Percentiles rank a stretch among this genome's conserved stretches.
Conservation (phyloP, 2,797 vertebrate species). For the Gymnothorax reevesii region DNA sequence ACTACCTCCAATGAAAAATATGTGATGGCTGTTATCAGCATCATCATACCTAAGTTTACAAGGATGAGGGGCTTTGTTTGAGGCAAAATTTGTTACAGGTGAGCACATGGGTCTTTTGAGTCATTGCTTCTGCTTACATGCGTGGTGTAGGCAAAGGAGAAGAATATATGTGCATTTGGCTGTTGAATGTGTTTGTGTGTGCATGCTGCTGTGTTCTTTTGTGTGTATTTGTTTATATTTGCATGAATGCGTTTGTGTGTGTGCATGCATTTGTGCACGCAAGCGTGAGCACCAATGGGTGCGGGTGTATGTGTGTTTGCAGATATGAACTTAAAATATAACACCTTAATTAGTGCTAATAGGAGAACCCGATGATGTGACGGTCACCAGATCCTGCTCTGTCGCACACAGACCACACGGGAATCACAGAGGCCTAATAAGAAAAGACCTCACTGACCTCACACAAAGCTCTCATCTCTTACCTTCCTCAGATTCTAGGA, state of each 20-base stretch:
- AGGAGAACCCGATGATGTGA: slow-evolving; percentile 60
- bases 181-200: not conserved
- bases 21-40: slow-evolving; percentile 69
- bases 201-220: too few species aligned
- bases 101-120: slow-evolving; percentile 68
- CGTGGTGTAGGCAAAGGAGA: slow-evolving; percentile 66
- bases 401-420: not conserved
- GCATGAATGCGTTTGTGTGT: not conserved
- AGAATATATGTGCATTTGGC: too few species aligned
- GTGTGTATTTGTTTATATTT: too few species aligned
- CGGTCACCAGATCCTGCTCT: slow-evolving; percentile 40
- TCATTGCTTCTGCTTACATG: slow-evolving; percentile 48
- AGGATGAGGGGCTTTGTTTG: slow-evolving; percentile 67
- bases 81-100: slow-evolving; percentile 69
- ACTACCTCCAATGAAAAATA: slow-evolving; percentile 33
- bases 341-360: slow-evolving; percentile 57
- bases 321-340: slow-evolving; percentile 34
- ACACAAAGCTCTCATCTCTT: slow-evolving; percentile 5
- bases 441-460: slow-evolving; percentile 34
- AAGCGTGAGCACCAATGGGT: not conserved
- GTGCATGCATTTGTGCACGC: slow-evolving; percentile 26
- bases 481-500: not conserved
- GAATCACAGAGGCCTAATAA: not conserved
- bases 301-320: slow-evolving; percentile 23
- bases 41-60: slow-evolving; percentile 61